Base-by-base conservation (phyloP, 1,140 invertebrate species). In the Pissodes strobi region DNA sequence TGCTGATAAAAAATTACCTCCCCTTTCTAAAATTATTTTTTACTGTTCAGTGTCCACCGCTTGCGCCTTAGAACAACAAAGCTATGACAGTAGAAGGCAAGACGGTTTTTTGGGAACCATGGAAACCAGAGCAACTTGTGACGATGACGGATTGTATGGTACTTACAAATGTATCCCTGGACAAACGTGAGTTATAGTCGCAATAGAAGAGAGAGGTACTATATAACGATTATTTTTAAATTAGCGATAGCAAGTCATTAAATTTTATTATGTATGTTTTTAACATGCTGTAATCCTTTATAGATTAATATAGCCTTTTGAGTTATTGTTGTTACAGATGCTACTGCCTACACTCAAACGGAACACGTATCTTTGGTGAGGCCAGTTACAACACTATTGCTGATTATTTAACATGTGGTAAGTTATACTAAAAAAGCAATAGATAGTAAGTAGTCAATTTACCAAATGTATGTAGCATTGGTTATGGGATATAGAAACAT, bases 331-430 rank as follows among this genome's bases (percentile, higher is more conserved):
- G 3, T 27, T 27, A 9, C 71, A 87, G 86, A 66, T 87, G 86
- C 72, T 86, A 83, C 67, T 87, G 86, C 66, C 76, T 83, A 15
- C 77, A 81, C 41, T 80, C 83, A 57, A 74, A 81, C 27, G 84
- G 85, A 0, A 70, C 81, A 17, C 77, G 84, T 66, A 81, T 86
- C 49, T 87, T 86, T 68, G 86, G 86, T 1, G 84, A 86, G 74
- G 78, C 79, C 0, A 62, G 79, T 0, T 82, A 81, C 64, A 74
- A 77, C n/a, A 77, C 79, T 12, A 65, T 71, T 3, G 68, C 75
- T 19, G 73, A 76, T 52, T 64, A 78, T 49, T 83, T 86, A 81
- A 78, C 80, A 17, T 87, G 86, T 73, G 78, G 84, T 85, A 80
- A 77, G 76, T 71, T 18, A 8, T 23, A 64, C 8, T 1, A 2